Conservation (phyloP, 2,113 vertebrate genomes). For the Isurus oxyrinchus region DNA sequence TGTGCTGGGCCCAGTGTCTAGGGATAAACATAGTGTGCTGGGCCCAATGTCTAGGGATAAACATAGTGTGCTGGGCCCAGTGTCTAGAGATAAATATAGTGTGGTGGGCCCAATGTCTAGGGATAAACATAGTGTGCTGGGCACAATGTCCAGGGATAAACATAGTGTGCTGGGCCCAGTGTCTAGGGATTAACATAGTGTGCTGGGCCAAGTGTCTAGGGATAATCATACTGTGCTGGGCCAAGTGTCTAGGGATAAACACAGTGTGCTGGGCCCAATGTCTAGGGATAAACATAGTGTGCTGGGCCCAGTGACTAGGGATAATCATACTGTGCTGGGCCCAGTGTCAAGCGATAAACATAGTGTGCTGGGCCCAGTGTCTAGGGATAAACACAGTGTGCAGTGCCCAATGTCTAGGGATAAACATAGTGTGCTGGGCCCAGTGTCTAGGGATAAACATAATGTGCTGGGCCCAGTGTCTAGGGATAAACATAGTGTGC, state of each 20-base stretch:
- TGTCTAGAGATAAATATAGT: not conserved
- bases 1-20: too few species aligned
- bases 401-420: too few species aligned
- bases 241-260: too few species aligned
- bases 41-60: too few species aligned
- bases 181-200: not conserved
- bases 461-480: not conserved
- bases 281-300: not conserved
- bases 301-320: too few species aligned
- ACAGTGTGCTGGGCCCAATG: not conserved
- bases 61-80: not conserved
- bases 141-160: too few species aligned
- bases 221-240: not conserved
- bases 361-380: not conserved
- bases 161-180: not conserved
- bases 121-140: not conserved
- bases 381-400: not conserved
- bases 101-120: too few species aligned
- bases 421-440: not conserved
- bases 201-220: too few species aligned
- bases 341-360: too few species aligned
- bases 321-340: not conserved
- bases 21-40: not conserved
- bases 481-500: not conserved
- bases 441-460: too few species aligned